Evolutionary conservation across 1,140 invertebrate genomes (phyloP), one percentile per base, ranked within the genome.

Genomic region (Lordiphosa collinella): DNA sequence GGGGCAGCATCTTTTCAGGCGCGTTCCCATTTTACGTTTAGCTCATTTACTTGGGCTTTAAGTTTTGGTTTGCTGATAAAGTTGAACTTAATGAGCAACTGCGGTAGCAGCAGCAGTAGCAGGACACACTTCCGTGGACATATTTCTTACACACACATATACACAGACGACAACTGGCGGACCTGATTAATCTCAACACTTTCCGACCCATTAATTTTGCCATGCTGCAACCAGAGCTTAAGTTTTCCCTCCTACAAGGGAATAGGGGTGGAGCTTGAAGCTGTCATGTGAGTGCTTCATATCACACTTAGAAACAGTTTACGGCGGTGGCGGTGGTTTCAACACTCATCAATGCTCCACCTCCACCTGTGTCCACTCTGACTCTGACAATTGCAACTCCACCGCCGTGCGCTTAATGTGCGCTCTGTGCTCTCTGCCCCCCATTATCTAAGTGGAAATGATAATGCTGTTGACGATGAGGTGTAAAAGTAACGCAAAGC

Each of bases 171-270:
- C 44, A 29, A 29, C 25, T 29, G 38, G 54, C 62, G 62, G 55
- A 59, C 73, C 65, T 84, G 78, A 84, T 84, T 84, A 84, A 84
- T 84, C 79, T 78, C 68, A 84, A 84, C 78, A 84, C 78, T 84
- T 84, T 84, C 79, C 79, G 78, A 73, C 78, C 64, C 78, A 84
- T 84, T 84, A 84, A 84, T 73, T 79, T 69, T 64, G 73, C 43
- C 66, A 52, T 34, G 49, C 31, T 16, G 25, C 36, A 32, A 7
- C 6, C 22, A 29, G 25, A 29, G 25, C 25, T 29, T 29, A 8
- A 29, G 7, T 29, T 29, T 2, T 8, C 25, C 25, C 7, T 29
- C 5, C 22, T 25, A 7, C 5, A 25, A 44, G 16, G 59, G 32
- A 29, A 62, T 43, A 14, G 36, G 36, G 41, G 36, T 16, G n/a